Evolutionary conservation across 2,113 vertebrate genomes (phyloP).

Genomic region (Campylorhamphus procurvoides): DNA sequence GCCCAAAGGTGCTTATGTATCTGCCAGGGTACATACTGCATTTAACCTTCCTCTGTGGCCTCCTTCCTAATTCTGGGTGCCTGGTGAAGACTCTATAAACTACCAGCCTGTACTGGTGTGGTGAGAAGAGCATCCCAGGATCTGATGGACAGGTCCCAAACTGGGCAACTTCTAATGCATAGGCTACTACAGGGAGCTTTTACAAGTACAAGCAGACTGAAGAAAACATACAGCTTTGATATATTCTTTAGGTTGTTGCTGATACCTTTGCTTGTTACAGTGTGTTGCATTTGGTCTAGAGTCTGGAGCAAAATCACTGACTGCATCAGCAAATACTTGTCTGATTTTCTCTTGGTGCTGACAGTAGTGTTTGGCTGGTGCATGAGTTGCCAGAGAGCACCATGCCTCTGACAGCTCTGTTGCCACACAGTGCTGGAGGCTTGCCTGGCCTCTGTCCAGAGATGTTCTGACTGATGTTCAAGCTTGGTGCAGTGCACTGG

Average conservation of each 20-base stretch:
- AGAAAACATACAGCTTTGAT: neutral
- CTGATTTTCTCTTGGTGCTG: neutral
- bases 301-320: neutral
- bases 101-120: neutral
- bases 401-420: accelerated
- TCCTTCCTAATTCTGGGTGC: neutral
- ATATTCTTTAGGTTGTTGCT: neutral
- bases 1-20: neutral
- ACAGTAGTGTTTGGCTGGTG: neutral
- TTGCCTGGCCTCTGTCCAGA: neutral
- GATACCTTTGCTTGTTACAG: neutral
- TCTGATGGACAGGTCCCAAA: neutral
- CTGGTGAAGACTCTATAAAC: neutral
- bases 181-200: neutral
- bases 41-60: neutral
- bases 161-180: neutral
- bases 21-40: neutral
- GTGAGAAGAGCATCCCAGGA: neutral
- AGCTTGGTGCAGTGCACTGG: neutral
- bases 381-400: neutral
- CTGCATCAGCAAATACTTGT: neutral
- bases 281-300: neutral
- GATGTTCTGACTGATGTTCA: neutral
- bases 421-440: accelerated
- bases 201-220: neutral